phyloP scores from a whole-genome alignment of 2,113 vertebrate species.

The Chloropsis hardwickii region DNA sequence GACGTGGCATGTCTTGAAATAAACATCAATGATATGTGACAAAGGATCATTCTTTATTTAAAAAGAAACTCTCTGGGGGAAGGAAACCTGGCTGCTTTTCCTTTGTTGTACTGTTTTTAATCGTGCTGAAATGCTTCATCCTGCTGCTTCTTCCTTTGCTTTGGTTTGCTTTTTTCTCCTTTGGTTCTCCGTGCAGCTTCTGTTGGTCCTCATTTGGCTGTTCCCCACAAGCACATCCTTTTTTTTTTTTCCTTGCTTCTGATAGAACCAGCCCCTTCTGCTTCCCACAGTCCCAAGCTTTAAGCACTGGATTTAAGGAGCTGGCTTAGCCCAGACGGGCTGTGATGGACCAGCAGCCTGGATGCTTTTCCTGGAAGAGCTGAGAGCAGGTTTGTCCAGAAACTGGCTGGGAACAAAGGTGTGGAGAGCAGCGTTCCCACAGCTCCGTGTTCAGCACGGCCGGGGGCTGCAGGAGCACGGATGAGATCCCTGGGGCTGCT shows the following conservation, averaged over 20 bases:
- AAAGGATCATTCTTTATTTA: conserved; percentile 71
- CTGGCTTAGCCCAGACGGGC: accelerated
- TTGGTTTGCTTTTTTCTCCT: neutral
- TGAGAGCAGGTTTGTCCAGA: neutral
- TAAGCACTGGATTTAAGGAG: neutral
- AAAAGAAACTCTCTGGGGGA: conserved; percentile 28
- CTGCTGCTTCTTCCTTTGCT: conserved; percentile 23
- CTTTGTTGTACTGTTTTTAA: conserved; percentile 27
- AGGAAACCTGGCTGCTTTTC: conserved; percentile 54
- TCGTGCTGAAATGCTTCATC: conserved; percentile 2
- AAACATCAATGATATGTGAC: conserved; percentile 75
- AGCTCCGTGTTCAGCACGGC: neutral
- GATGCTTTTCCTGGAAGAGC: neutral
- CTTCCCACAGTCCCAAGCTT: neutral
- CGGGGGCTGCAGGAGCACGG: neutral
- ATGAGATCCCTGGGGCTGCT: neutral
- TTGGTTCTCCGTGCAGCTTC: conserved; percentile 19
- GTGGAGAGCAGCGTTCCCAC: neutral
- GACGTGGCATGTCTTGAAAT: conserved; percentile 81
- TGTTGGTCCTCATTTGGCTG: neutral
- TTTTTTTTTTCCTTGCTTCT: conserved; percentile 25
- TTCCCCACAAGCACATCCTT: conserved; percentile 10
- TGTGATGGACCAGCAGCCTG: neutral
- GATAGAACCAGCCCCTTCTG: neutral
- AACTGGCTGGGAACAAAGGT: neutral